Base-by-base conservation (phyloP, 1,140 invertebrate genomes). In the Drosophila funebris region DNA sequence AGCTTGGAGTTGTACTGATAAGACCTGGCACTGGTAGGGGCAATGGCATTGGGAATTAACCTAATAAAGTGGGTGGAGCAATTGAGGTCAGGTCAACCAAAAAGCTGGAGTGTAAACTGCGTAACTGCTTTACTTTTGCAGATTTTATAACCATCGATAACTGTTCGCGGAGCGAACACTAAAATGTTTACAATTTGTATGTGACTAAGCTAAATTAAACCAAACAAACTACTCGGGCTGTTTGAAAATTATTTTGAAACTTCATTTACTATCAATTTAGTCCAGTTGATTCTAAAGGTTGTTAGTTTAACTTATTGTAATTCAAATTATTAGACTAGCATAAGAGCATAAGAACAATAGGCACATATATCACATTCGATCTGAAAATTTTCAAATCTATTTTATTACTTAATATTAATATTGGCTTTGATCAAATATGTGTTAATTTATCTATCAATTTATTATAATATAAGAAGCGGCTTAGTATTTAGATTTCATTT, bases 41-140 rank as follows among this genome's bases (percentile, higher is more conserved):
- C n/a, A 48, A 50, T 24, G 27, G 36, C 31, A 56, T 43, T 31
- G 48, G 57, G 62, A 63, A 63, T 63, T 73, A 67, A 43, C 68
- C 76, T 77, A 57, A 77, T 84, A 80, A 80, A 84, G 52, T 57
- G 81, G 50, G 18, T 31, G 81, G 72, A 44, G 22, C 61, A 85
- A 84, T 76, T 84, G 67, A 43, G 73, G 73, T 60, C 76, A 84
- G n/a, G 31, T 29, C 6, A 43, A 18, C n/a, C 11, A 8, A 16
- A 31, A 1, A 22, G 22, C n/a, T 1, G 50, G 39, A 11, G 43
- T 39, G 24, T 33, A 52, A 14, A 24, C 29, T 37, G 33, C 31
- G 29, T 31, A 53, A 56, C 61, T 73, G 54, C 31, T 48, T 46
- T 58, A 43, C 37, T 29, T 18, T 11, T 13, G 22, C 39, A 57